Evolutionary conservation across 1,140 invertebrate genomes (phyloP).

Genomic region (Drosophila serrata): DNA sequence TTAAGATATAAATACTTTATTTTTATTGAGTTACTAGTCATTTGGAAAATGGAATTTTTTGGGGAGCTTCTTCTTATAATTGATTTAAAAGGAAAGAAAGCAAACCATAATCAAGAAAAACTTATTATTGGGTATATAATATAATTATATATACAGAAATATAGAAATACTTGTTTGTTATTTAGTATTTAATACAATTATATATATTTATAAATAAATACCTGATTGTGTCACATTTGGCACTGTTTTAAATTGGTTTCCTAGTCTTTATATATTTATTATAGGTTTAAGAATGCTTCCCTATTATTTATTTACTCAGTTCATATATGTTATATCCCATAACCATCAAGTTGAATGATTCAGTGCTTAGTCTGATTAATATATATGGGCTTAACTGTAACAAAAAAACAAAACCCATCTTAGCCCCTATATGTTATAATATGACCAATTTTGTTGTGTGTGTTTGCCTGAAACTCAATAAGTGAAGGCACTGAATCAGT

Average conservation of each 20-base stretch:
- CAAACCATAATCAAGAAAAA: too few species aligned
- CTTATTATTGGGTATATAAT: too few species aligned
- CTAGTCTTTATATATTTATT: neutral
- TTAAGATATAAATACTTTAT: too few species aligned
- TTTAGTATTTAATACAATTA: neutral
- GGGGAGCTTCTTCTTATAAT: neutral
- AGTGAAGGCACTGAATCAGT: constrained; percentile 14
- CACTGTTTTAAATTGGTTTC: neutral
- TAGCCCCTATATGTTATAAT: constrained; percentile 13
- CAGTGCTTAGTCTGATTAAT: constrained; percentile 3
- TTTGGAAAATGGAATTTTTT: neutral
- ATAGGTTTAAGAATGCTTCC: neutral
- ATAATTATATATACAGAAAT: too few species aligned
- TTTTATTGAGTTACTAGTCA: neutral
- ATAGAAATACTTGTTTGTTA: too few species aligned
- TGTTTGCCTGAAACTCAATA: constrained; percentile 34
- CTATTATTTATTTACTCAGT: neutral
- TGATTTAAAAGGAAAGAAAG: too few species aligned
- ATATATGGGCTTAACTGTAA: constrained; percentile 5
- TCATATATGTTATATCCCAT: neutral
- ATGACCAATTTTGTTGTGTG: neutral
- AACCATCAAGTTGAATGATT: constrained; percentile 7
- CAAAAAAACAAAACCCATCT: neutral
- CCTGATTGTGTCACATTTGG: neutral
- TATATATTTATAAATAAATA: neutral